These are phyloP conservation scores for Latrodectus elegans DNA, from an alignment of 2,888 invertebrate species.

Conservation along the genomic window DNA sequence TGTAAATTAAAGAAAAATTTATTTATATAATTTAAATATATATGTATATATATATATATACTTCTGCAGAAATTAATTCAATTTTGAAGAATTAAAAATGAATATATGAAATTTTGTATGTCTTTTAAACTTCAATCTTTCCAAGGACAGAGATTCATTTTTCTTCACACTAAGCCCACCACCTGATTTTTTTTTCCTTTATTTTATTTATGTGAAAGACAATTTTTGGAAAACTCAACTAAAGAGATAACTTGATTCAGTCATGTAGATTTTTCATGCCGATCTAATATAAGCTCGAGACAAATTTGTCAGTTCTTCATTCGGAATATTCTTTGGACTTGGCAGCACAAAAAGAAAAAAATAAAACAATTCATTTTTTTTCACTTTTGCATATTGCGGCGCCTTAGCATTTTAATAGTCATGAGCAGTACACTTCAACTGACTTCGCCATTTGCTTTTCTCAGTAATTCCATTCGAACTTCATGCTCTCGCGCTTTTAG, in stretches of 20 bases:
- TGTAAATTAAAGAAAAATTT: too few relatives aligned
- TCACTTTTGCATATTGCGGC: too few relatives aligned
- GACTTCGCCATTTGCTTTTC: slow-evolving; percentile 68
- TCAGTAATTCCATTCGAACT: slow-evolving; percentile 70
- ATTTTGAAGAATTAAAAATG: too few relatives aligned
- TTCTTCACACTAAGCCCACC: not conserved
- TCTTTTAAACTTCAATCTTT: too few relatives aligned
- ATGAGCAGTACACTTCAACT: slow-evolving; percentile 27
- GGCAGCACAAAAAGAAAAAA: not conserved
- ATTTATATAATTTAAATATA: too few relatives aligned
- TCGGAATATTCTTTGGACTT: slow-evolving; percentile 59
- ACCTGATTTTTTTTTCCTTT: not conserved
- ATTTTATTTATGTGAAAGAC: not conserved
- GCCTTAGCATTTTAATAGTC: not conserved
- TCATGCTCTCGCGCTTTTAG: slow-evolving; percentile 93
- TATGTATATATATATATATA: too few relatives aligned
- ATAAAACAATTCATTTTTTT: too few relatives aligned
- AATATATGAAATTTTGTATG: too few relatives aligned
- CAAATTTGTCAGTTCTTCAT: slow-evolving; percentile 15
- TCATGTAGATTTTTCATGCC: slow-evolving; percentile 1
- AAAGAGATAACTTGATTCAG: too few relatives aligned
- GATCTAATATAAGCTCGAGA: slow-evolving; percentile 28
- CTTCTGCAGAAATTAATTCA: too few relatives aligned
- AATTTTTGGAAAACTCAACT: not conserved
- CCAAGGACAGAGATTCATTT: too few relatives aligned